Evolutionary conservation across 2,888 invertebrate genomes (phyloP).

Genomic region (Drosophila histrio): DNA sequence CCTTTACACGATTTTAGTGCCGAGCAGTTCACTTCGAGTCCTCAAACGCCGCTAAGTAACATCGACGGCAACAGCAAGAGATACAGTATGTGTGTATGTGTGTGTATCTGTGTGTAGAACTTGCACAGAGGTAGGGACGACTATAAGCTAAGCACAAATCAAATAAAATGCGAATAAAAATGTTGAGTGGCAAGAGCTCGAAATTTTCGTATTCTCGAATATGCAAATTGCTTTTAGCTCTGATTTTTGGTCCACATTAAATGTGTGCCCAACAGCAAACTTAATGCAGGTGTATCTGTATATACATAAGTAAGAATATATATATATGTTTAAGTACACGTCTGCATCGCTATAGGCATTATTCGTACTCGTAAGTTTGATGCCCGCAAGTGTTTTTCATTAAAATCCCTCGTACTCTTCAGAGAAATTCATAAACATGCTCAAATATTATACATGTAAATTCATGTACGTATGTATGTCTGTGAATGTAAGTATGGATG

Average conservation of each 20-base stretch:
- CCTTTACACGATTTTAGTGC: conserved; percentile 53
- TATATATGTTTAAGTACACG: background rate
- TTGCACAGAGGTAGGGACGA: background rate
- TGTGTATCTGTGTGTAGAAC: background rate
- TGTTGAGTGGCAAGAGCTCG: conserved; percentile 48
- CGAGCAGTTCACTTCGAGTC: conserved; percentile 9
- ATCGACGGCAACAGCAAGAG: conserved; percentile 5
- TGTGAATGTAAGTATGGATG: background rate
- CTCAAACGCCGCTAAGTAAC: conserved; percentile 36
- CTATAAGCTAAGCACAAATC: conserved; percentile 54
- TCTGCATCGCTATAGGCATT: conserved; percentile 5
- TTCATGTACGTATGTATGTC: conserved; percentile 3
- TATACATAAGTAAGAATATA: background rate
- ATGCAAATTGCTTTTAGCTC: conserved; percentile 67
- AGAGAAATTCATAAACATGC: conserved; percentile 27
- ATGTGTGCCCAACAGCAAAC: conserved; percentile 14
- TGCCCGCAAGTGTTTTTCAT: conserved; percentile 58
- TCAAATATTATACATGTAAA: conserved; percentile 2
- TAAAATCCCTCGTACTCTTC: conserved; percentile 37
- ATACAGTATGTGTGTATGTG: background rate
- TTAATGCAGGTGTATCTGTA: conserved; percentile 37
- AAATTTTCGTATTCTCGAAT: conserved; percentile 45
- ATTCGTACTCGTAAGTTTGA: conserved; percentile 31
- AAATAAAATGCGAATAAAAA: conserved; percentile 70
- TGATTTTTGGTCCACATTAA: conserved; percentile 57